Conservation (phyloP, 2,797 vertebrate genomes). For the Mustela erminea region DNA sequence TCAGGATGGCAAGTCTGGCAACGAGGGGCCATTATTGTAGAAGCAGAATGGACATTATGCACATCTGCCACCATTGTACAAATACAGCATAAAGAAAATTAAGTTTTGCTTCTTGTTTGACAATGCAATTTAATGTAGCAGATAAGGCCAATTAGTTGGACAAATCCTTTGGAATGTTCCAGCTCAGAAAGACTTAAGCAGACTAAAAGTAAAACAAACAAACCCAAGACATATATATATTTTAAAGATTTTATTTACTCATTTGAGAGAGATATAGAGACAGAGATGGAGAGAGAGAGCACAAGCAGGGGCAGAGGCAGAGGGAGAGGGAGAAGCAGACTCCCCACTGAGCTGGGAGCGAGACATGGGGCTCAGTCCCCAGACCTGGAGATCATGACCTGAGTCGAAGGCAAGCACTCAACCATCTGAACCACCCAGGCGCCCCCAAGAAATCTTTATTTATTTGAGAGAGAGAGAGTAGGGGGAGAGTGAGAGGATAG, state of each 20-base stretch:
- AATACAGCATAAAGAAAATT: background rate
- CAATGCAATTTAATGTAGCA: background rate
- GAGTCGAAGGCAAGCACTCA: background rate
- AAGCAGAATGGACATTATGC: no score
- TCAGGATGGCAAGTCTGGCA: no score
- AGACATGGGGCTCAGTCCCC: background rate
- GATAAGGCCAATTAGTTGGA: background rate
- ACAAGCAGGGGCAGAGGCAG: background rate
- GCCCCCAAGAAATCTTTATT: background rate
- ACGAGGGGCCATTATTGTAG: no score
- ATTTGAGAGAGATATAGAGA: background rate
- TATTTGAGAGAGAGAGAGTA: background rate
- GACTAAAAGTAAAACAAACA: no score
- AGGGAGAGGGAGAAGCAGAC: background rate
- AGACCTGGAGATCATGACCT: background rate
- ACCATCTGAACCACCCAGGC: no score
- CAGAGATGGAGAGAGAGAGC: no score
- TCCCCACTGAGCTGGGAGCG: background rate
- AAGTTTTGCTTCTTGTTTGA: background rate
- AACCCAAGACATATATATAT: no score
- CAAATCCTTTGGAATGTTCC: background rate
- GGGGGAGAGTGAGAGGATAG: background rate
- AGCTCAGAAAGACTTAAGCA: background rate
- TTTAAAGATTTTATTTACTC: background rate
- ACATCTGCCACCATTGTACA: background rate